These are phyloP conservation scores for Frankliniella intonsa DNA, from an alignment of 2,888 invertebrate species.

Conservation along the genomic window DNA sequence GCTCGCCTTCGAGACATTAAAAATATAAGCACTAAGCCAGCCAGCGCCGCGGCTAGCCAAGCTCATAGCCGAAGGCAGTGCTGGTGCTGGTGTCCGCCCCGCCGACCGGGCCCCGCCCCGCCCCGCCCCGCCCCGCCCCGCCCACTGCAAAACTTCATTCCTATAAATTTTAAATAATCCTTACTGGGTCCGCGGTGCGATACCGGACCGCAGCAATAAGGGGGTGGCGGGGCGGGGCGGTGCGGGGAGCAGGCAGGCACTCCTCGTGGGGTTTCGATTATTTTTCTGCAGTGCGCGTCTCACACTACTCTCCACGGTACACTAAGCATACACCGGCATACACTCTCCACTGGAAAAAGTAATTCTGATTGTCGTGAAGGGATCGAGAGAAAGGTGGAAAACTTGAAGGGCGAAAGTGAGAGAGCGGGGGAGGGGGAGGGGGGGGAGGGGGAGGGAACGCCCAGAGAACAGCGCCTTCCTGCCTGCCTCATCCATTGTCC, in stretches of 20 bases:
- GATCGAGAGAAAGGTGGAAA: background rate
- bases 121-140: no score
- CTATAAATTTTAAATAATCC: conserved; percentile 24
- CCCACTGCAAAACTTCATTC: background rate
- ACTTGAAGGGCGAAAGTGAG: no score
- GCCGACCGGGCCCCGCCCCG: no score
- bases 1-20: conserved; percentile 26
- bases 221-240: background rate
- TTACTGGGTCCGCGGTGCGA: background rate
- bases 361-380: no score
- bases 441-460: background rate
- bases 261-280: background rate
- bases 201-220: background rate
- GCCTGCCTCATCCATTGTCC: no score
- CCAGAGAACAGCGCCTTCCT: background rate
- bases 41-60: background rate
- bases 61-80: background rate
- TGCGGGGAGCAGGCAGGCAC: background rate
- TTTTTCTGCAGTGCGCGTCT: no score
- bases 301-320: no score
- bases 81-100: background rate
- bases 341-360: no score
- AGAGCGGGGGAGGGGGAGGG: background rate
- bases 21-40: conserved; percentile 26
- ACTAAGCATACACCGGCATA: no score